Evolutionary conservation across 1,140 invertebrate genomes (phyloP).

Genomic region (Hylaeus anthracinus): DNA sequence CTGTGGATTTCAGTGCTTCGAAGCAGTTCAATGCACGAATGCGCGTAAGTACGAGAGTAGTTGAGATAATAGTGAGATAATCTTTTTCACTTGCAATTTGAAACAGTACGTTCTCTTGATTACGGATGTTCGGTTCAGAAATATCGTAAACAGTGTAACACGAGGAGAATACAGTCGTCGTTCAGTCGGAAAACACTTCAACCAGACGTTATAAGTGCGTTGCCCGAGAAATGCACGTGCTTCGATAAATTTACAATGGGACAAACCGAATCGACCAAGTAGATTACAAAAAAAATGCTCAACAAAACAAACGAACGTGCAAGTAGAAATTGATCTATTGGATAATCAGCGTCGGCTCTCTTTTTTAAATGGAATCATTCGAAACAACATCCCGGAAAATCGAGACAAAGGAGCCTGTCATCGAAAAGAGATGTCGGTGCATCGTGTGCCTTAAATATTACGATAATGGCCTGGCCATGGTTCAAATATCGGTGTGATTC

Average conservation of each 20-base stretch:
- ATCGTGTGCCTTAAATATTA: slow-evolving; percentile 3
- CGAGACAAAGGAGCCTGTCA: background rate
- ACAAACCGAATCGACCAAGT: too few relatives aligned
- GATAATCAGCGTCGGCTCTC: background rate
- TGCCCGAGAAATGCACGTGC: slow-evolving; percentile 20
- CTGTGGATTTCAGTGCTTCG: slow-evolving; percentile 29
- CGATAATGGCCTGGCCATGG: slow-evolving; percentile 32
- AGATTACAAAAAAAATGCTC: background rate
- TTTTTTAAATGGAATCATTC: slow-evolving; percentile 7
- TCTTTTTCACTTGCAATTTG: background rate
- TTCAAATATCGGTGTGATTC: slow-evolving; percentile 13
- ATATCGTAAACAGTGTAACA: background rate
- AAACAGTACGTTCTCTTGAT: background rate
- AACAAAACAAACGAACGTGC: background rate
- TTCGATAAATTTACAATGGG: slow-evolving; percentile 15
- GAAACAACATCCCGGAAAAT: background rate
- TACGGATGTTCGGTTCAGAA: too few relatives aligned
- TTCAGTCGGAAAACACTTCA: background rate
- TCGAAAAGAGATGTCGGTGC: background rate
- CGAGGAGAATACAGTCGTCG: background rate
- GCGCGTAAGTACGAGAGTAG: slow-evolving; percentile 4
- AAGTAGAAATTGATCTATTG: background rate
- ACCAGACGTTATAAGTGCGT: background rate
- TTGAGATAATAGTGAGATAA: slow-evolving; percentile 15
- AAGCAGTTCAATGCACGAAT: slow-evolving; percentile 22